Conservation (phyloP, 2,888 invertebrate species). For the Herminia tarsipennalis region DNA sequence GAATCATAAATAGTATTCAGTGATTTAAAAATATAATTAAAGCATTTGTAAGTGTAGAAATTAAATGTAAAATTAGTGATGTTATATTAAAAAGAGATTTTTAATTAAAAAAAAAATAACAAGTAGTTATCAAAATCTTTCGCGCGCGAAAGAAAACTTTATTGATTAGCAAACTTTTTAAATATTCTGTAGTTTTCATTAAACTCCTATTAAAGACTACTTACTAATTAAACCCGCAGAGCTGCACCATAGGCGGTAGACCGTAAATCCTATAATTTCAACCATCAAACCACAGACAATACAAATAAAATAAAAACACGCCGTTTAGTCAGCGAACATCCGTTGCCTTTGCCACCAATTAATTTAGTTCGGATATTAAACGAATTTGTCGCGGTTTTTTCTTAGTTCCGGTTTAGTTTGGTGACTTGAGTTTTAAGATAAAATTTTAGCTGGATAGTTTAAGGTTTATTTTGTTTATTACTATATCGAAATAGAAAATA, state of each 20-base stretch:
- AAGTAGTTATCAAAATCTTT: no score
- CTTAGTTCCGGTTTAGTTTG: constrained; percentile 3
- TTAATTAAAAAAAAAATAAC: no score
- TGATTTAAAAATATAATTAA: background rate
- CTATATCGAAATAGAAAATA: no score
- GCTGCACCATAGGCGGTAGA: constrained; percentile 39
- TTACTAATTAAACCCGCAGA: constrained; percentile 6
- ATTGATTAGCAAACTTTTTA: no score
- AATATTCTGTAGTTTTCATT: no score
- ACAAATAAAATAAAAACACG: constrained; percentile 30
- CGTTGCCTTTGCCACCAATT: constrained; percentile 27
- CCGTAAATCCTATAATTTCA: constrained; percentile 55
- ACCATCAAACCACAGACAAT: constrained; percentile 37
- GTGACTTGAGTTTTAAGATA: background rate
- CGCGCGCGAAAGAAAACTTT: no score
- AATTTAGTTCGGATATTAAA: constrained; percentile 15
- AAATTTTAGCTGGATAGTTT: no score
- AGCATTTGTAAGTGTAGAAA: background rate
- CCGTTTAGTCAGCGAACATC: constrained; percentile 34
- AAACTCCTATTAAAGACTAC: no score
- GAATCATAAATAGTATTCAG: background rate
- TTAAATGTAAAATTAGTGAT: no score
- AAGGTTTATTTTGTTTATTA: no score
- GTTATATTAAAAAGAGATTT: no score
- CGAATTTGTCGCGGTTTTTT: constrained; percentile 24